These are phyloP conservation scores for Byasa hedistus DNA, from an alignment of 2,888 invertebrate genomes.

Conservation along the genomic window DNA sequence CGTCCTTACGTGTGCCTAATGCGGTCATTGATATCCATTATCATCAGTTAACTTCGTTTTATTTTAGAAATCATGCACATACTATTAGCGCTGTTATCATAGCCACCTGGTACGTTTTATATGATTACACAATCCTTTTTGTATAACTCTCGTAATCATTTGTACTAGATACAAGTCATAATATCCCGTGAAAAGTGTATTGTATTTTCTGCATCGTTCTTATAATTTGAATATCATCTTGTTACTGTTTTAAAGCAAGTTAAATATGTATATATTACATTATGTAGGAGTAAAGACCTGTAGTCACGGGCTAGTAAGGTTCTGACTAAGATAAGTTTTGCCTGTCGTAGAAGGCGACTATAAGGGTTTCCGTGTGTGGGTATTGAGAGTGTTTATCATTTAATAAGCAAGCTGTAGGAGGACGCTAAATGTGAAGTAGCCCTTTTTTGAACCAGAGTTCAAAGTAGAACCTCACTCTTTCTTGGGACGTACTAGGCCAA, in stretches of 20 bases:
- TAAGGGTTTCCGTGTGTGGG: too few species aligned
- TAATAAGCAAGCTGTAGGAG: too few species aligned
- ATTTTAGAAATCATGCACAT: background rate
- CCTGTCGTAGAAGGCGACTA: too few species aligned
- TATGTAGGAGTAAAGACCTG: too few species aligned
- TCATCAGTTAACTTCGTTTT: background rate
- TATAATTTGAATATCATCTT: background rate
- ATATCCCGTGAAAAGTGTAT: background rate
- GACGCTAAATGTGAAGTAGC: too few species aligned
- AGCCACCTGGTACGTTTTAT: background rate
- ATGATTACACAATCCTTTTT: background rate
- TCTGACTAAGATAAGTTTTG: too few species aligned
- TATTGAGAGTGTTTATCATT: too few species aligned
- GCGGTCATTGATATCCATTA: constrained; percentile 9
- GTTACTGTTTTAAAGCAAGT: background rate
- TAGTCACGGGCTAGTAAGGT: too few species aligned
- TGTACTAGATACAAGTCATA: background rate
- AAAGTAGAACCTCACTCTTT: too few species aligned
- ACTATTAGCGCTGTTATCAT: background rate
- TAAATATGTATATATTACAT: background rate
- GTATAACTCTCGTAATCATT: background rate
- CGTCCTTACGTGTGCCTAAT: background rate
- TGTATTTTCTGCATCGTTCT: background rate
- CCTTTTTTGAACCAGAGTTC: too few species aligned
- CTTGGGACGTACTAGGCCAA: too few species aligned